These are phyloP conservation scores for Peromyscus melanophrys DNA, from an alignment of 2,797 vertebrate species.

Conservation along the genomic window DNA sequence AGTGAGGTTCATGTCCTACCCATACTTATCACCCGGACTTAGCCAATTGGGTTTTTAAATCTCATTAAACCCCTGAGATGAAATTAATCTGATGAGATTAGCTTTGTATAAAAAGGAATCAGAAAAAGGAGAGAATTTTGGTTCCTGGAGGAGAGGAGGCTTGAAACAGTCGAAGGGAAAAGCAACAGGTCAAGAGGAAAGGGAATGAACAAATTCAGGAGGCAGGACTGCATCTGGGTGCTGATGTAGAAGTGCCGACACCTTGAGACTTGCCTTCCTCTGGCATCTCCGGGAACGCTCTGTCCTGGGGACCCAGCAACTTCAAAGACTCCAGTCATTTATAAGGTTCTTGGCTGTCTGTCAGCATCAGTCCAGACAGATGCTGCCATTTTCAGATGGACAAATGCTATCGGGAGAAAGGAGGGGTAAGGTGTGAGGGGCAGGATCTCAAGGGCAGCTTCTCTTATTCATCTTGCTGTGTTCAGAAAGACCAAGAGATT, in stretches of 20 bases:
- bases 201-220: neutral
- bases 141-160: neutral
- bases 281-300: neutral
- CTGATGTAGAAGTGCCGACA: neutral
- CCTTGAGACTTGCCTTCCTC: neutral
- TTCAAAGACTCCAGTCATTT: neutral
- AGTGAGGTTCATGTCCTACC: too few relatives aligned
- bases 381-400: neutral
- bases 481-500: neutral
- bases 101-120: conserved; percentile 31
- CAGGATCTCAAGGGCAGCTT: neutral
- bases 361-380: neutral
- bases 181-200: neutral
- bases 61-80: neutral
- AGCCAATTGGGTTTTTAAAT: conserved; percentile 6
- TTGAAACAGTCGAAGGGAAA: neutral
- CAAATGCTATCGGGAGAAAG: neutral
- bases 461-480: neutral
- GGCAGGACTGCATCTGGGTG: neutral
- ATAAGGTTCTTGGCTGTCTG: neutral
- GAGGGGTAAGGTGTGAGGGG: neutral
- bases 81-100: neutral
- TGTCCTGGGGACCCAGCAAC: neutral
- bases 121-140: neutral
- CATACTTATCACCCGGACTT: neutral